Evolutionary conservation across 2,797 vertebrate genomes (phyloP).

Genomic region (Kryptopterus vitreolus): DNA sequence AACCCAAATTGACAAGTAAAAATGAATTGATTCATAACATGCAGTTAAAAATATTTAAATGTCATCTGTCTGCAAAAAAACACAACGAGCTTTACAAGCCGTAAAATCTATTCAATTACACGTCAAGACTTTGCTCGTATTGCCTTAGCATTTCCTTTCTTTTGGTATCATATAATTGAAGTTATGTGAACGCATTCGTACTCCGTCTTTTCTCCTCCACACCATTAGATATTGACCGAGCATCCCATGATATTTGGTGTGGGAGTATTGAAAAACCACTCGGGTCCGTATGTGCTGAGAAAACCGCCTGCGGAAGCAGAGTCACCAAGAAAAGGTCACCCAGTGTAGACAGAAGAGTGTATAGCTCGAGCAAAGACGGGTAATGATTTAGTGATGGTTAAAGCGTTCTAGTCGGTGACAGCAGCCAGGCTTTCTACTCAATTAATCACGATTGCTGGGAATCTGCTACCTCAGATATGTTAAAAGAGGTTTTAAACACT

Average conservation of each 20-base stretch:
- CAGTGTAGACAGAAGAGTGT: background rate
- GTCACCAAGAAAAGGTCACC: conserved; percentile 8
- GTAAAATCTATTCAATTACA: conserved; percentile 8
- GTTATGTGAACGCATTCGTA: background rate
- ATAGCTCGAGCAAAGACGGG: background rate
- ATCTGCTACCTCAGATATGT: conserved; percentile 17
- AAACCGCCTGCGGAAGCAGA: background rate
- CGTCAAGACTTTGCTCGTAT: background rate
- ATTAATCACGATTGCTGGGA: conserved; percentile 40
- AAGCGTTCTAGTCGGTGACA: conserved; percentile 10
- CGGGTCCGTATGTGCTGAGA: background rate
- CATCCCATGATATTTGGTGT: conserved; percentile 2
- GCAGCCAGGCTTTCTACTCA: conserved; percentile 24
- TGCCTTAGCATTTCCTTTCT: conserved; percentile 5
- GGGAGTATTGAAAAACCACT: conserved; percentile 12
- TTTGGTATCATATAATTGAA: background rate
- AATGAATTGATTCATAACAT: too few species aligned
- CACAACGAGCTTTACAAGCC: background rate
- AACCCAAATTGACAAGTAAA: too few species aligned
- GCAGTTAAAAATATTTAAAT: too few species aligned
- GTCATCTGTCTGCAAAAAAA: background rate
- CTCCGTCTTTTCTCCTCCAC: background rate
- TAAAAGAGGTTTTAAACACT: conserved; percentile 25
- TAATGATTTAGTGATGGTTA: conserved; percentile 20
- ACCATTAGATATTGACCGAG: background rate